A percentile compares a stretch with the other conserved stretches of the same genome.
These are phyloP conservation scores for Nebria salina DNA, from an alignment of 2,888 invertebrate genomes.

Conservation along the genomic window DNA sequence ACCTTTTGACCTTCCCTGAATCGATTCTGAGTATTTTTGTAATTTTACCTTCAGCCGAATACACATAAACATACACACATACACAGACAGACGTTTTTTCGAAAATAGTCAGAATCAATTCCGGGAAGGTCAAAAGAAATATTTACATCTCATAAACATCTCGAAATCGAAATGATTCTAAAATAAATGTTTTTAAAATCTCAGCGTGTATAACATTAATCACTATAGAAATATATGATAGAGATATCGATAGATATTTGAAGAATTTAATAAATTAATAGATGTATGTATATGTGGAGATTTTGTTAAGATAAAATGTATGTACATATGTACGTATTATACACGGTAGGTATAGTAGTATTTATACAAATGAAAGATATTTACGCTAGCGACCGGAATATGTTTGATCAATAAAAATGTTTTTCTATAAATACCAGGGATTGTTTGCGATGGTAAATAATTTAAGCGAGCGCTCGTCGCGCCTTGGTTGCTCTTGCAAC, in stretches of 20 bases:
- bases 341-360: background rate
- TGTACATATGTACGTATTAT: background rate
- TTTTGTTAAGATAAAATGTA: background rate
- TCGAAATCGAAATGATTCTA: no score
- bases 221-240: no score
- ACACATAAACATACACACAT: no score
- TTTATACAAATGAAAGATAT: background rate
- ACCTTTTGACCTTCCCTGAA: no score
- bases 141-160: no score
- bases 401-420: slow-evolving; percentile 38
- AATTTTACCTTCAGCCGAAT: no score
- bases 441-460: slow-evolving; percentile 2
- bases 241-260: slow-evolving; percentile 20
- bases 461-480: slow-evolving; percentile 3
- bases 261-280: slow-evolving; percentile 39
- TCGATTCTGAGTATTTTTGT: no score
- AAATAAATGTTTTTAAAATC: no score
- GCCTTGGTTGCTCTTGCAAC: background rate
- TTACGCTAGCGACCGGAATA: background rate
- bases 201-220: no score
- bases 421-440: slow-evolving; percentile 13
- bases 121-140: no score
- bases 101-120: no score
- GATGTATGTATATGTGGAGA: background rate
- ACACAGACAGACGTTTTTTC: no score